Evolutionary conservation across 2,797 vertebrate species (phyloP).

Genomic region (Peromyscus eremicus): DNA sequence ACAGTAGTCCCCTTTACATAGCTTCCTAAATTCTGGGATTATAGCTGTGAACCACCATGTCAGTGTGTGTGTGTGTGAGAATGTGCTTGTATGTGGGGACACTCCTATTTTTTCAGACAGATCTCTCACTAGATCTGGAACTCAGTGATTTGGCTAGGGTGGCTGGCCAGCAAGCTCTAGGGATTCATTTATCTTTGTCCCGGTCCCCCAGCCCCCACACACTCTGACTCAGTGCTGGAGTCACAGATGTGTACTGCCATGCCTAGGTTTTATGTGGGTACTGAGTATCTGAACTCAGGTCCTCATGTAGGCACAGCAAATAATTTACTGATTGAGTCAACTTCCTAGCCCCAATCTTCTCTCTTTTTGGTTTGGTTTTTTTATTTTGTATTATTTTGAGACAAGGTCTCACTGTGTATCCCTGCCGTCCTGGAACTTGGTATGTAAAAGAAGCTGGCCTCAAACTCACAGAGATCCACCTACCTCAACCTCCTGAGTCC

Average conservation of each 20-base stretch:
- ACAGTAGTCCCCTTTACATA: not conserved
- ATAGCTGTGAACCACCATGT: not conserved
- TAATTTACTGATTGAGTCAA: not conserved
- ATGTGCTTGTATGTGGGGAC: not conserved
- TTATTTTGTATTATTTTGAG: not conserved
- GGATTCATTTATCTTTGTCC: not conserved
- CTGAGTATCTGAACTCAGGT: not conserved
- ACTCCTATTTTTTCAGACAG: not conserved
- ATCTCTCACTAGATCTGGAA: not conserved
- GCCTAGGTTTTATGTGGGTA: not conserved
- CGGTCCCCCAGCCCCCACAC: no score
- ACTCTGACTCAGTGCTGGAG: not conserved
- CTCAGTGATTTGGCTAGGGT: not conserved
- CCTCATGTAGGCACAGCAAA: not conserved
- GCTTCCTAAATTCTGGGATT: not conserved
- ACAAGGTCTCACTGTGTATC: not conserved
- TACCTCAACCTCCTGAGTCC: not conserved
- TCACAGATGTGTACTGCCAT: not conserved
- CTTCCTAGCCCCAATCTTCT: not conserved
- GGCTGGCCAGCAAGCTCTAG: not conserved
- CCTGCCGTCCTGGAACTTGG: not conserved
- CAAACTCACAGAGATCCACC: not conserved
- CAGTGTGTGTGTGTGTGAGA: not conserved
- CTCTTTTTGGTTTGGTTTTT: not conserved
- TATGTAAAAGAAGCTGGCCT: not conserved